phyloP scores from a whole-genome alignment of 1,140 invertebrate species.

The Polypedilum vanderplanki region DNA sequence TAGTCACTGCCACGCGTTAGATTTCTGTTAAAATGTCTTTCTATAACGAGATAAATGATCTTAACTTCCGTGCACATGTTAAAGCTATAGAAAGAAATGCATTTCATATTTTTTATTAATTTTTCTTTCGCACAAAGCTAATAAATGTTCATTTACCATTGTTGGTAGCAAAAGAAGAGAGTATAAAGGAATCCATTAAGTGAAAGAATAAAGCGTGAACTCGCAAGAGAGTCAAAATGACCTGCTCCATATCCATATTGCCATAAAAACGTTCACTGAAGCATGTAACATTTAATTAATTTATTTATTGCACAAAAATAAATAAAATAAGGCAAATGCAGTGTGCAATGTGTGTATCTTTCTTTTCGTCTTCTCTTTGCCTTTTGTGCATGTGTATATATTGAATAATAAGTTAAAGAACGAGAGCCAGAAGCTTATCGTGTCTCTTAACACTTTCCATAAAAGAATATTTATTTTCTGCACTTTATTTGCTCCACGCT shows the following conservation, averaged over 20 bases:
- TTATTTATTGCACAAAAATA: slow-evolving; percentile 29
- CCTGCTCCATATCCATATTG: slow-evolving; percentile 15
- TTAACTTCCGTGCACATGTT: slow-evolving; percentile 12
- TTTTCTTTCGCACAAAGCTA: background rate
- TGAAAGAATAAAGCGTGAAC: slow-evolving; percentile 14
- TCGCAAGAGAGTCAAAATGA: slow-evolving; percentile 15
- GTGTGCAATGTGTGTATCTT: background rate
- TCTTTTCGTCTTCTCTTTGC: background rate
- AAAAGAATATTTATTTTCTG: slow-evolving; percentile 25
- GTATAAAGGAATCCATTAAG: slow-evolving; percentile 2
- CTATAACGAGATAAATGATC: slow-evolving; percentile 26
- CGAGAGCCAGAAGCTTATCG: slow-evolving; percentile 26
- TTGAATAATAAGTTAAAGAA: background rate
- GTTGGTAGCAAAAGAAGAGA: background rate
- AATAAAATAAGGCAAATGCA: background rate
- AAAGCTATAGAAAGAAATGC: background rate
- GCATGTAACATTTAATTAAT: slow-evolving; percentile 28
- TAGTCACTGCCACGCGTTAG: slow-evolving; percentile 6
- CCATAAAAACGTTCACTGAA: slow-evolving; percentile 21
- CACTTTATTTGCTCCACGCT: slow-evolving; percentile 23
- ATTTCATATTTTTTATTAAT: slow-evolving; percentile 18
- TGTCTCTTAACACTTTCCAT: slow-evolving; percentile 29
- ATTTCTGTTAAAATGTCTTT: background rate
- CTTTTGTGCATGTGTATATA: background rate
- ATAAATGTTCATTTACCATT: background rate